Conservation (phyloP, 2,797 vertebrate genomes). For the Octomys mimax region DNA sequence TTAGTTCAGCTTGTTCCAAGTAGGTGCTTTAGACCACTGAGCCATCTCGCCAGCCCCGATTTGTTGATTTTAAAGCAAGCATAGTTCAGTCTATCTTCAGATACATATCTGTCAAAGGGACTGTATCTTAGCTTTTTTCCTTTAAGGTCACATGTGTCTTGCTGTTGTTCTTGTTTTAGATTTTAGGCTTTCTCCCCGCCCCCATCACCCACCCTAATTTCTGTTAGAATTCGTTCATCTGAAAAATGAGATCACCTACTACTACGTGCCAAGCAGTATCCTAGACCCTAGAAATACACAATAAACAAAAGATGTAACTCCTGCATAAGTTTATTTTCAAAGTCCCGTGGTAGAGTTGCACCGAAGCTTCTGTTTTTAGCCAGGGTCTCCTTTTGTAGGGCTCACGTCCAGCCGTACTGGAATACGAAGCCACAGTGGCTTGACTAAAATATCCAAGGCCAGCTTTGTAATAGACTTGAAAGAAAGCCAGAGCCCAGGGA, state of each 20-base stretch:
- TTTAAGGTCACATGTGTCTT: conserved; percentile 21
- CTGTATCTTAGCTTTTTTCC: neutral
- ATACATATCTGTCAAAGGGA: neutral
- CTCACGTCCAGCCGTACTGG: neutral
- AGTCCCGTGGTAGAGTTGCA: neutral
- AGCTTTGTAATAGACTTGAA: neutral
- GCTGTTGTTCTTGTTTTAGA: neutral
- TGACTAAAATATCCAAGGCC: neutral
- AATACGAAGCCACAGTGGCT: neutral
- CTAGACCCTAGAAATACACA: neutral
- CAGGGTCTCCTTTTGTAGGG: neutral
- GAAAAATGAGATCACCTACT: neutral
- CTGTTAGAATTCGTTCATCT: neutral
- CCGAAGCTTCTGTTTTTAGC: neutral
- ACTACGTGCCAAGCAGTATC: neutral
- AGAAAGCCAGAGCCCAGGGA: neutral
- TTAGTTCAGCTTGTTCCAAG: too few species aligned
- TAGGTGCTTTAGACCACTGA: too few species aligned
- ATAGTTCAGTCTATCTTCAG: conserved; percentile 48
- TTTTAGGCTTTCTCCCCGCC: neutral
- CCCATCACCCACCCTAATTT: neutral
- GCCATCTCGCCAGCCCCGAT: too few species aligned
- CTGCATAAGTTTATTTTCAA: conserved; percentile 44
- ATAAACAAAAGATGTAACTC: neutral
- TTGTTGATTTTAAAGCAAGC: conserved; percentile 64